A percentile compares a stretch with the other conserved stretches of the same genome.
Conservation (phyloP, 2,888 invertebrate species). For the Tribolium freemani region DNA sequence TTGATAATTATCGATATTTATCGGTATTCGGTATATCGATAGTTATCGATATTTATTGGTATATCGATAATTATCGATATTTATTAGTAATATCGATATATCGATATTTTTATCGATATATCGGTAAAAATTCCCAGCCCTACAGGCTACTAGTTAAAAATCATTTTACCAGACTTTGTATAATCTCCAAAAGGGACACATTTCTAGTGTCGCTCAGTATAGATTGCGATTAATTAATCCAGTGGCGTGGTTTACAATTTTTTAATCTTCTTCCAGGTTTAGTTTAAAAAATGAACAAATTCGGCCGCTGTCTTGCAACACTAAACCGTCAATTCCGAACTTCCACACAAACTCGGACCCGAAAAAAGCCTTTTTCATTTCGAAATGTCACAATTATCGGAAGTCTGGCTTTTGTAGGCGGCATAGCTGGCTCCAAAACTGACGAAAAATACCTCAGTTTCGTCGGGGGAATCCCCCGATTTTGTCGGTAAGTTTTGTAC, state of each 20-base stretch:
- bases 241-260: neutral
- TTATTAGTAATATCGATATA: too few relatives aligned
- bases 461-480: slow-evolving; percentile 46
- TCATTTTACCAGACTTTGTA: too few relatives aligned
- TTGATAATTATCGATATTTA: too few relatives aligned
- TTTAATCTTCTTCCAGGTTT: neutral
- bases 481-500: slow-evolving; percentile 50
- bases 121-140: too few relatives aligned
- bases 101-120: too few relatives aligned
- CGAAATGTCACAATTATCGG: neutral
- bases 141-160: too few relatives aligned
- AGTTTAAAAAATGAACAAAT: slow-evolving; percentile 2
- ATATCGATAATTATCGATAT: too few relatives aligned
- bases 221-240: neutral
- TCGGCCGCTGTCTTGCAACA: neutral
- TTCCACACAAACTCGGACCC: neutral
- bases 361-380: neutral
- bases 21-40: too few relatives aligned
- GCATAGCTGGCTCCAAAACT: neutral
- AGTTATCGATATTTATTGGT: too few relatives aligned
- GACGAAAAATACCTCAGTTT: slow-evolving; percentile 31
- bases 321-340: neutral
- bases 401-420: neutral
- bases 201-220: too few relatives aligned
- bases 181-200: too few relatives aligned